Percentiles rank a stretch among this genome's conserved stretches.
Conservation (phyloP, 2,113 vertebrate species). For the Bos taurus region ARS-UCD2.0 NC_037341.1:33745501-33746000, state of each 20-base stretch:
- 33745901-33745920: not conserved
- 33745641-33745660: not conserved
- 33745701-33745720: not conserved
- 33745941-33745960: not conserved
- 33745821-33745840: not conserved
- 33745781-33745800: not conserved
- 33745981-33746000: not conserved
- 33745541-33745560: not conserved
- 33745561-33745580: not conserved
- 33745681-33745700: not conserved
- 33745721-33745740: not conserved
- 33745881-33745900: not conserved
- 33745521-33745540: not conserved
- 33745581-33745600: not conserved
- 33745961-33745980: not conserved
- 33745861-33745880: not conserved
- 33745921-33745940: not conserved
- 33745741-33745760: not conserved
- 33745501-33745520: not conserved
- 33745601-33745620: not conserved
- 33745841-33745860: not conserved
- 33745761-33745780: not conserved
- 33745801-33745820: not conserved
- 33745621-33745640: not conserved
- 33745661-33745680: not conserved